phyloP scores from a whole-genome alignment of 2,888 invertebrate genomes.

The Meloe dianella region DNA sequence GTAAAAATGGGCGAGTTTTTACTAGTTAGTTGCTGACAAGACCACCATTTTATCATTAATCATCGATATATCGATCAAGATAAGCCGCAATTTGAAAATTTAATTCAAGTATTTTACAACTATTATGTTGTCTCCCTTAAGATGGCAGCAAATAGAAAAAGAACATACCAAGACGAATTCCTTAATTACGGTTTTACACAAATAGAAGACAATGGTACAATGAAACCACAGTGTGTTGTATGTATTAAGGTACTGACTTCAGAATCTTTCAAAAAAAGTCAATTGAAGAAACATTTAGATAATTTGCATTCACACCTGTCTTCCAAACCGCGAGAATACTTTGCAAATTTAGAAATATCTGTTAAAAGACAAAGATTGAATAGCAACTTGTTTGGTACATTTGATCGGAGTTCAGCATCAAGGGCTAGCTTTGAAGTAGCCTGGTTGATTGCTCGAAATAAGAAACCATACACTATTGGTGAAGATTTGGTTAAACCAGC shows the following conservation, averaged over 20 bases:
- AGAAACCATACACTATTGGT: constrained; percentile 25
- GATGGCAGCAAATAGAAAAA: constrained; percentile 37
- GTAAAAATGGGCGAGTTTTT: constrained; percentile 32
- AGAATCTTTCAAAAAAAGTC: constrained; percentile 40
- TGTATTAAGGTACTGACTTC: constrained; percentile 39
- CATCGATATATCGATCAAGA: constrained; percentile 37
- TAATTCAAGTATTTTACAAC: constrained; percentile 34
- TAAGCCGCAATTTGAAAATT: constrained; percentile 37
- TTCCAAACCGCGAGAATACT: constrained; percentile 39
- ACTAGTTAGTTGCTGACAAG: constrained; percentile 33
- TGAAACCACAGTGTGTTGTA: constrained; percentile 41
- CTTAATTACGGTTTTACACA: constrained; percentile 38
- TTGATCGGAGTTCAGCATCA: constrained; percentile 39
- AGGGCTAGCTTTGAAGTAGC: constrained; percentile 37
- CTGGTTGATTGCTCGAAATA: constrained; percentile 32
- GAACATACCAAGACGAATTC: constrained; percentile 36
- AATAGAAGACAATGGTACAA: constrained; percentile 41
- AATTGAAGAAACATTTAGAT: constrained; percentile 34
- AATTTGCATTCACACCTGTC: constrained; percentile 34
- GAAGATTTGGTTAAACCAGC: constrained; percentile 41
- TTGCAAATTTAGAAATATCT: constrained; percentile 39
- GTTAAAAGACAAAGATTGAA: constrained; percentile 38
- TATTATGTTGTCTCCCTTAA: constrained; percentile 36
- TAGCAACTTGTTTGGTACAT: no score
- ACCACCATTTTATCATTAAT: constrained; percentile 34